phyloP scores from a whole-genome alignment of 2,113 vertebrate genomes.

The Aphelocoma coerulescens region DNA sequence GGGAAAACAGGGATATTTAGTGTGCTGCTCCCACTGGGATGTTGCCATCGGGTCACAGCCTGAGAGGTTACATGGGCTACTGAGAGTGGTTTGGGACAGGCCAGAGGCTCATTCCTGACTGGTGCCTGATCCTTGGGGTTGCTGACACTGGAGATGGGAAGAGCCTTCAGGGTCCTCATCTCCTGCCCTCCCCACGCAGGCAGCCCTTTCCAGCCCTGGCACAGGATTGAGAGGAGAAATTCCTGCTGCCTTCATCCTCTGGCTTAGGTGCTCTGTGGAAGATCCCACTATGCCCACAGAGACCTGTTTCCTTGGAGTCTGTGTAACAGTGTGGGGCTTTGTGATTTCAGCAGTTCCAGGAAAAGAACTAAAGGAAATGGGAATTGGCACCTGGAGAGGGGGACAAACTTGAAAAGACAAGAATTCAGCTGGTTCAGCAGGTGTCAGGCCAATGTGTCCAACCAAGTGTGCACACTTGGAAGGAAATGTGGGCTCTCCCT shows the following conservation, averaged over 20 bases:
- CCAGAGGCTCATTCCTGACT: not conserved
- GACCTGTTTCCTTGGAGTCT: not conserved
- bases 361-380: not conserved
- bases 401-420: not conserved
- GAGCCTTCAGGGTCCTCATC: not conserved
- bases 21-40: not conserved
- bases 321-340: not conserved
- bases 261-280: not conserved
- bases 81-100: not conserved
- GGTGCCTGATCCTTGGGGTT: not conserved
- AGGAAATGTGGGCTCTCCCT: not conserved
- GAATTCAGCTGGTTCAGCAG: not conserved
- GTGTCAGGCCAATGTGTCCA: not conserved
- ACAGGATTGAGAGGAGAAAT: not conserved
- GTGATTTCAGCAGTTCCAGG: not conserved
- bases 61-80: not conserved
- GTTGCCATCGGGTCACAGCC: not conserved
- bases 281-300: not conserved
- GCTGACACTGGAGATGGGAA: not conserved
- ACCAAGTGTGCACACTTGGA: not conserved
- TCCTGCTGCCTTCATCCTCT: not conserved
- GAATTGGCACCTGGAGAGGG: not conserved
- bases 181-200: not conserved
- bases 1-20: not conserved
- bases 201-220: not conserved